Conservation (phyloP, 2,888 invertebrate genomes). For the Nomada ferruginata region DNA sequence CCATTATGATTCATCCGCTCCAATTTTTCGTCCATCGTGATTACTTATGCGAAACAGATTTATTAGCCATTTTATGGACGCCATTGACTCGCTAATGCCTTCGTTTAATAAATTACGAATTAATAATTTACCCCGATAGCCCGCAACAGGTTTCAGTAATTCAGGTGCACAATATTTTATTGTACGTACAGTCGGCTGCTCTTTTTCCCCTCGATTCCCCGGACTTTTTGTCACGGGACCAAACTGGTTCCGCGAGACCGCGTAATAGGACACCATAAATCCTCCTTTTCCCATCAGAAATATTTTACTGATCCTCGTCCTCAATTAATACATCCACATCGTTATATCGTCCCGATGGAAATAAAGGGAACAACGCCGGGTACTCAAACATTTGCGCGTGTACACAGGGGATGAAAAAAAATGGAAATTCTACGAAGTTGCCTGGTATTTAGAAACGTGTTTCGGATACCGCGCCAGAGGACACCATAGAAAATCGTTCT, state of each 20-base stretch:
- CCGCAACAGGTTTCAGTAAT: slow-evolving; percentile 1
- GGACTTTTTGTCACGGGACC: slow-evolving; percentile 10
- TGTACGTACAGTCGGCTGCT: neutral
- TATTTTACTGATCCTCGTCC: slow-evolving; percentile 10
- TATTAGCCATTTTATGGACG: slow-evolving; percentile 19
- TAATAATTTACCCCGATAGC: slow-evolving; percentile 16
- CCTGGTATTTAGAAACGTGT: neutral
- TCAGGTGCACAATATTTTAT: slow-evolving; percentile 15
- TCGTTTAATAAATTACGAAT: slow-evolving; percentile 22
- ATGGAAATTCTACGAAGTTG: no score
- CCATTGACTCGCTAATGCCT: slow-evolving; percentile 10
- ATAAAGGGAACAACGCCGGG: neutral
- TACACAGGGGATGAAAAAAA: neutral
- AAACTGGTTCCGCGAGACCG: slow-evolving; percentile 32
- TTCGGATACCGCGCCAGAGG: neutral
- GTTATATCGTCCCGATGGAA: neutral
- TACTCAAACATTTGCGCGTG: neutral
- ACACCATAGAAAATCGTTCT: neutral
- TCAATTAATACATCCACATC: slow-evolving; percentile 2
- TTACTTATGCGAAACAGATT: neutral
- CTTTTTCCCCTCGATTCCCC: neutral
- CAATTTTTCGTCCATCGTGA: neutral
- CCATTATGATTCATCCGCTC: neutral
- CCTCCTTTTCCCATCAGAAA: slow-evolving; percentile 20
- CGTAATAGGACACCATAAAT: slow-evolving; percentile 20